phyloP scores from a whole-genome alignment of 2,113 vertebrate species.

The Neomonachus schauinslandi region DNA sequence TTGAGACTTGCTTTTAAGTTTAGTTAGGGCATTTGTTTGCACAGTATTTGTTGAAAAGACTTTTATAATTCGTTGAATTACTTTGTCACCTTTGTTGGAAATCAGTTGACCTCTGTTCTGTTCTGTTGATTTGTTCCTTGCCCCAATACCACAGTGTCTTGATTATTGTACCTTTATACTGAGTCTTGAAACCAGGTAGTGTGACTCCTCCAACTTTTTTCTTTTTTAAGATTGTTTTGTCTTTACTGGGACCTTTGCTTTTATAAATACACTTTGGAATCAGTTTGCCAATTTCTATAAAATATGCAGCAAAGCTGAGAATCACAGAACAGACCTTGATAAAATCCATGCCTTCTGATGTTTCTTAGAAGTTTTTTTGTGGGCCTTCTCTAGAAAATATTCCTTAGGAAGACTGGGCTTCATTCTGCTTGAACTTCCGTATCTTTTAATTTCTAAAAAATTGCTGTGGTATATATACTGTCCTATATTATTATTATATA shows the following conservation, averaged over 20 bases:
- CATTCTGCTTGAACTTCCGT: neutral
- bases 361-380: neutral
- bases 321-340: neutral
- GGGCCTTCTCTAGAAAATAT: neutral
- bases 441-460: neutral
- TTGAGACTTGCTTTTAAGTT: neutral
- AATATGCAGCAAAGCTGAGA: neutral
- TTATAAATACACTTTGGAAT: slow-evolving; percentile 12
- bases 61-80: neutral
- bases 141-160: neutral
- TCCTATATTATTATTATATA: neutral
- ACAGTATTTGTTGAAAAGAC: neutral
- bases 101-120: neutral
- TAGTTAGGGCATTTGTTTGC: neutral
- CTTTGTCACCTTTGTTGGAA: neutral
- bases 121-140: neutral
- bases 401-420: neutral
- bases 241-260: neutral
- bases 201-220: neutral
- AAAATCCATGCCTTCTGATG: neutral
- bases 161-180: neutral
- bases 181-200: neutral
- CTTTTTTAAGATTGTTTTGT: neutral
- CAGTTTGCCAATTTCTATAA: slow-evolving; percentile 27
- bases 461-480: neutral